Percentiles rank a stretch among this genome's conserved stretches.
phyloP scores from a whole-genome alignment of 2,113 vertebrate species.

The Atherinomorus stipes region DNA sequence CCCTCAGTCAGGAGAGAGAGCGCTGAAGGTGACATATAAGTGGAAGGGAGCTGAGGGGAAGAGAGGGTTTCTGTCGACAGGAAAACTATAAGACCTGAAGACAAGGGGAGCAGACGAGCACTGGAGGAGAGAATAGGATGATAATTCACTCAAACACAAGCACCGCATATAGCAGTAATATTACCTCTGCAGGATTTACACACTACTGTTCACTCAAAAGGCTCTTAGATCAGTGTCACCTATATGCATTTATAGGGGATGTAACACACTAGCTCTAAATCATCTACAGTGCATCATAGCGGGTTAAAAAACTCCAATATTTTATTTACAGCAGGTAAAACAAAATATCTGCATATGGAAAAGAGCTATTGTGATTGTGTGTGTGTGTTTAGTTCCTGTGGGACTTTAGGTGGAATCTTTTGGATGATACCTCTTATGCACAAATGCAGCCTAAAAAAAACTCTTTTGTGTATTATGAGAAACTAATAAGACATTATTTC shows the following conservation, averaged over 20 bases:
- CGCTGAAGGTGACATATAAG: slow-evolving; percentile 71
- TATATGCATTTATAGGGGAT: slow-evolving; percentile 20
- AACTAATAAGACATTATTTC: slow-evolving; percentile 64
- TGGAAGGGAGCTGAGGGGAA: slow-evolving; percentile 5
- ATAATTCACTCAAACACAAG: slow-evolving; percentile 60
- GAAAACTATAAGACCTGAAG: slow-evolving; percentile 29
- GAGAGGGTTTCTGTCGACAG: background rate
- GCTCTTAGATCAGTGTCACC: slow-evolving; percentile 28
- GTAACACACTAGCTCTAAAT: slow-evolving; percentile 13
- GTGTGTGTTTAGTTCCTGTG: too few relatives aligned
- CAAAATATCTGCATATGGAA: background rate
- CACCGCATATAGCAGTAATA: slow-evolving; percentile 47
- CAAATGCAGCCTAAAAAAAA: slow-evolving; percentile 1
- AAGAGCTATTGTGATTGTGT: background rate
- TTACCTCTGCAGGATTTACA: slow-evolving; percentile 52
- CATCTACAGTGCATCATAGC: background rate
- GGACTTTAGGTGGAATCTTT: too few relatives aligned
- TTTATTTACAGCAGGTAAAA: background rate
- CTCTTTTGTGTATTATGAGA: slow-evolving; percentile 45
- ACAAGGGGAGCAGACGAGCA: slow-evolving; percentile 21
- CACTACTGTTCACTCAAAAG: slow-evolving; percentile 36
- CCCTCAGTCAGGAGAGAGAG: slow-evolving; percentile 44
- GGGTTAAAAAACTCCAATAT: slow-evolving; percentile 1
- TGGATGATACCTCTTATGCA: too few relatives aligned
- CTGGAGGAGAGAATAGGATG: slow-evolving; percentile 37